Evolutionary conservation across 2,113 vertebrate genomes (phyloP).

Genomic region (Carassius carassius): DNA sequence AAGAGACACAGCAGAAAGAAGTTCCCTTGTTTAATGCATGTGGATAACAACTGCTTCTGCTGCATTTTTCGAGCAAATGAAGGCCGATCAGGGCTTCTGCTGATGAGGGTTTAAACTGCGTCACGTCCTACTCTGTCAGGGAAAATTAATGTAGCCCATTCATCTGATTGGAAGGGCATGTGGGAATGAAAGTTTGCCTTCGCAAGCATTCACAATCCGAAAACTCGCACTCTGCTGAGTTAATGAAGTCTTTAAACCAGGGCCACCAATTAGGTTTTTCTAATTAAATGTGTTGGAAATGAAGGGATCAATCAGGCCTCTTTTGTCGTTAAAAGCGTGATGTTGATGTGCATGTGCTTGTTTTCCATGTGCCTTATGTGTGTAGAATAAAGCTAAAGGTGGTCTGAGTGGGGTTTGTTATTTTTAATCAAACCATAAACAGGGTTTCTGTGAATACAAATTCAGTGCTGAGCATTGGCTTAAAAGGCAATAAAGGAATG

Average conservation of each 20-base stretch:
- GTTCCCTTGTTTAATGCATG: constrained; percentile 25
- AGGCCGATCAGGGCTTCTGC: background rate
- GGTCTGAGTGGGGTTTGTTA: constrained; percentile 21
- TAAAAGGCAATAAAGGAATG: background rate
- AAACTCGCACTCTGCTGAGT: constrained; percentile 50
- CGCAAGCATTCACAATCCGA: background rate
- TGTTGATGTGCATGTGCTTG: constrained; percentile 17
- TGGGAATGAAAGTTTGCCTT: constrained; percentile 13
- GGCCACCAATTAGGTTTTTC: constrained; percentile 57
- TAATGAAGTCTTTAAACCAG: constrained; percentile 50
- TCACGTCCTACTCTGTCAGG: constrained; percentile 3
- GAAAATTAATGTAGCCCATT: constrained; percentile 43
- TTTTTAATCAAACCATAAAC: constrained; percentile 34
- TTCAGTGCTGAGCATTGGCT: background rate
- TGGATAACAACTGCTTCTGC: background rate
- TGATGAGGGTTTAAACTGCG: constrained; percentile 17
- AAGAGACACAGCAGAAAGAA: background rate
- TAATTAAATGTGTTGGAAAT: constrained; percentile 53
- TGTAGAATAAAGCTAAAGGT: constrained; percentile 36
- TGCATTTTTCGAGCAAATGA: constrained; percentile 26
- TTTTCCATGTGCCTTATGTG: constrained; percentile 42
- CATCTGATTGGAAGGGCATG: constrained; percentile 17
- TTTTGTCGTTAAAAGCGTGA: constrained; percentile 30
- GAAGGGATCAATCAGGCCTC: constrained; percentile 49
- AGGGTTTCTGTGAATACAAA: background rate